Base-by-base conservation (phyloP, 2,113 vertebrate species). In the Corythoichthys haematopterus region DNA sequence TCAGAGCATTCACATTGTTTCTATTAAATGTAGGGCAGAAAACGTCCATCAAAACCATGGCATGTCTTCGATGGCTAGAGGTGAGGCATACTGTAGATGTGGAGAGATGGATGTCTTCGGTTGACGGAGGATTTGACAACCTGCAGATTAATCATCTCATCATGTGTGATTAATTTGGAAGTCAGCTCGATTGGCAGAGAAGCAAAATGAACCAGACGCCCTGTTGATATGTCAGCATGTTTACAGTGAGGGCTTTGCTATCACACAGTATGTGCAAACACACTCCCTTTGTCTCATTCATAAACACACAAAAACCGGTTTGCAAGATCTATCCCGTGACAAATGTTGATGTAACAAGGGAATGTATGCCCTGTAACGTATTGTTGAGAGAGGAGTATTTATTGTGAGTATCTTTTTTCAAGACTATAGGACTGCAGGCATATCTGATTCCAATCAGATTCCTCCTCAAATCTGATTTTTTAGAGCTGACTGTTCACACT, bases 141-240 rank as follows among this genome's bases (percentile, higher is more conserved):
- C 77, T 83, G 74, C 79, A 80, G 84, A 88, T 88, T 87, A 87
- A 90, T 90, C 84, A 85, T 84, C 83, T 81, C 87, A 83, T 89
- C 85, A 84, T 83, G 84, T 87, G 88, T 88, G 88, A 87, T 86
- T 90, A 85, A 90, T 90, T 82, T 83, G 80, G 76, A 80, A 75
- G 72, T 47, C 67, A 71, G 77, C 56, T 33, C 60, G 63, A 70
- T 73, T 75, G 81, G 87, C 80, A 82, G 69, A 48, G 37, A 15
- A 52, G 65, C 79, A 71, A 74, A 67, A 48, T 60, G 71, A 86
- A 85, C 68, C 76, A 83, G 83, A 72, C 72, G 43, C 73, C 86
- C 85, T 71, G 72, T 65, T 80, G 87, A 74, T 76, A 85, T 84
- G 84, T 87, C 88, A 84, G 83, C 86, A 85, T 87, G 87, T 81